Percentiles rank a stretch among this genome's conserved stretches.
These are phyloP conservation scores for Orthosia gothica DNA, from an alignment of 2,888 invertebrate species.

Conservation along the genomic window DNA sequence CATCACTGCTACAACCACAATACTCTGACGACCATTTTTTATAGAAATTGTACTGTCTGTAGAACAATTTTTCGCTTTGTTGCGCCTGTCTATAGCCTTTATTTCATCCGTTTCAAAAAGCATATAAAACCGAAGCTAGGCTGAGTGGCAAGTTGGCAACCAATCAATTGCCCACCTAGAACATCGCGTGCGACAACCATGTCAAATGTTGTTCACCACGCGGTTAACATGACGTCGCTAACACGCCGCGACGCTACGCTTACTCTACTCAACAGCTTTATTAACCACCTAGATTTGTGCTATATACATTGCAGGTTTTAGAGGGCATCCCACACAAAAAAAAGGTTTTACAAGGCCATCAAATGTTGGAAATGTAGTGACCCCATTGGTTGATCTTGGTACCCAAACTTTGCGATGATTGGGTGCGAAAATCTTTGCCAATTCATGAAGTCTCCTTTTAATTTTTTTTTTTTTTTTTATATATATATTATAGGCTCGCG, in stretches of 20 bases:
- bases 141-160: neutral
- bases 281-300: no score
- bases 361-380: no score
- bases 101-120: neutral
- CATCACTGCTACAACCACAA: neutral
- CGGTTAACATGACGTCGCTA: slow-evolving; percentile 18
- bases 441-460: neutral
- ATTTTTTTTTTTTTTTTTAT: no score
- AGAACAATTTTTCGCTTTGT: neutral
- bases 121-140: neutral
- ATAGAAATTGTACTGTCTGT: neutral
- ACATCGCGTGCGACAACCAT: slow-evolving; percentile 53
- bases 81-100: neutral
- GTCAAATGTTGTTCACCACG: slow-evolving; percentile 55
- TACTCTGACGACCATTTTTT: no score
- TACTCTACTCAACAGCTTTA: neutral
- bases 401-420: no score
- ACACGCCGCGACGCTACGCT: slow-evolving; percentile 12
- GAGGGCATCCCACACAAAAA: no score
- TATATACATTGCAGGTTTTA: no score
- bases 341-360: no score
- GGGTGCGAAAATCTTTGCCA: no score
- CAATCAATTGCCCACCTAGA: slow-evolving; percentile 34
- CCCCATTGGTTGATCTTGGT: no score
- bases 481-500: no score